phyloP scores from a whole-genome alignment of 2,888 invertebrate genomes.

The Scaptomyza tumidula region DNA sequence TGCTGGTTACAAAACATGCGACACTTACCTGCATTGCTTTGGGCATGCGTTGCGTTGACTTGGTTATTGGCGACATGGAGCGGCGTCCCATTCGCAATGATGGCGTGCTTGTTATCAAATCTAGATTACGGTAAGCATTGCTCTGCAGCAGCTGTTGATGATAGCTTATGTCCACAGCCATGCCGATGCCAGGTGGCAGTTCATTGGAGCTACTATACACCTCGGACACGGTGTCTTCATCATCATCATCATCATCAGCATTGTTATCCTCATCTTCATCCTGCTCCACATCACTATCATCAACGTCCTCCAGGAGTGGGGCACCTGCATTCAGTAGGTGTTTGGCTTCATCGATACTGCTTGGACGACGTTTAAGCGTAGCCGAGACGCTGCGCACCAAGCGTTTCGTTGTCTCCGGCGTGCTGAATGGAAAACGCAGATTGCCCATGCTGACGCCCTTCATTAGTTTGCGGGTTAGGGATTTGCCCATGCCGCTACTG shows the following conservation, averaged over 20 bases:
- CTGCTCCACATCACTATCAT: constrained; percentile 66
- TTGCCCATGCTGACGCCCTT: constrained; percentile 84
- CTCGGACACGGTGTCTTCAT: constrained; percentile 59
- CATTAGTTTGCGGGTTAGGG: constrained; percentile 80
- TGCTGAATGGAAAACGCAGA: constrained; percentile 80
- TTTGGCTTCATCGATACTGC: constrained; percentile 67
- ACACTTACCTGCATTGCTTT: constrained; percentile 93
- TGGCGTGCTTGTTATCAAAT: constrained; percentile 83
- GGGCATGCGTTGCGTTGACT: constrained; percentile 93
- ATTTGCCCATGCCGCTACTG: constrained; percentile 57
- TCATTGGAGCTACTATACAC: constrained; percentile 67
- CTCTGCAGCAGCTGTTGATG: constrained; percentile 76
- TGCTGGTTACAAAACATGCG: constrained; percentile 20
- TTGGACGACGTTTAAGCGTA: constrained; percentile 67
- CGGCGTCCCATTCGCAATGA: constrained; percentile 86
- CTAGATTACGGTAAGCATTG: constrained; percentile 78
- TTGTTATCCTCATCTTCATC: constrained; percentile 29
- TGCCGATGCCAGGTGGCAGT: constrained; percentile 43
- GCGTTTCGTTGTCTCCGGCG: constrained; percentile 77
- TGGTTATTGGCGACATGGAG: constrained; percentile 95
- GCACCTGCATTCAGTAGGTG: constrained; percentile 38
- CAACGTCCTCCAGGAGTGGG: constrained; percentile 61
- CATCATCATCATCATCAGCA: constrained; percentile 43
- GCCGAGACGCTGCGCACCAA: constrained; percentile 77
- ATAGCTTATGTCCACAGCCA: constrained; percentile 48